These are phyloP conservation scores for Caenorhabditis angaria DNA, from an alignment of 2,888 invertebrate genomes.

Conservation along the genomic window DNA sequence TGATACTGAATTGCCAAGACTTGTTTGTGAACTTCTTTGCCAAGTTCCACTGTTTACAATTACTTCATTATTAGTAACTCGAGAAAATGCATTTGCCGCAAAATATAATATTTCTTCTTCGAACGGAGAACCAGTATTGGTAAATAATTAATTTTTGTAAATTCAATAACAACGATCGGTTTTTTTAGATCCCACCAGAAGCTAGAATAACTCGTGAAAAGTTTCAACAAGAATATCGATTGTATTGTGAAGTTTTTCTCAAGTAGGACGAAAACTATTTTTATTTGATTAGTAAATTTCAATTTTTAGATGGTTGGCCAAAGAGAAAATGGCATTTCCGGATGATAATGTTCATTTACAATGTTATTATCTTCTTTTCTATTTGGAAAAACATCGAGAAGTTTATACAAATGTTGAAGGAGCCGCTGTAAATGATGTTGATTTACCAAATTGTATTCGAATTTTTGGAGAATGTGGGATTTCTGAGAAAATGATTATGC, in stretches of 20 bases:
- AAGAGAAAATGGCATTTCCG: constrained; percentile 1
- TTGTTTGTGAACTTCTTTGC: constrained; percentile 17
- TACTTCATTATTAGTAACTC: constrained; percentile 10
- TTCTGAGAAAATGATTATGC: constrained; percentile 24
- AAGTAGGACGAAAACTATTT: not conserved
- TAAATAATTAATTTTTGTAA: not conserved
- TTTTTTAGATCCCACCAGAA: constrained; percentile 20
- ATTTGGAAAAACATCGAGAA: constrained; percentile 31
- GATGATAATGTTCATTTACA: constrained; percentile 11
- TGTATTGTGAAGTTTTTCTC: constrained; percentile 14
- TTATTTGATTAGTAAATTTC: not conserved
- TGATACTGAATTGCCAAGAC: constrained; percentile 14
- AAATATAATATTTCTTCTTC: constrained; percentile 14
- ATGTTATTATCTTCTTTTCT: constrained; percentile 15
- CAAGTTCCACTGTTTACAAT: constrained; percentile 25
- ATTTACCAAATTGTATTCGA: constrained; percentile 25
- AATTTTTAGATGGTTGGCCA: constrained; percentile 13
- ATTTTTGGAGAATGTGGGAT: constrained; percentile 47
- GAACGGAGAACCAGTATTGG: not conserved
- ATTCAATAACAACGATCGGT: not conserved
- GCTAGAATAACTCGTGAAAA: constrained; percentile 11
- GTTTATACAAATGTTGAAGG: constrained; percentile 38
- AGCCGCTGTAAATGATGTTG: constrained; percentile 32
- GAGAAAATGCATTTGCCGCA: constrained; percentile 21
- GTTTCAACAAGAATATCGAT: constrained; percentile 19